These are phyloP conservation scores for Vombatus ursinus DNA, from an alignment of 2,113 vertebrate species.

Conservation along the genomic window DNA sequence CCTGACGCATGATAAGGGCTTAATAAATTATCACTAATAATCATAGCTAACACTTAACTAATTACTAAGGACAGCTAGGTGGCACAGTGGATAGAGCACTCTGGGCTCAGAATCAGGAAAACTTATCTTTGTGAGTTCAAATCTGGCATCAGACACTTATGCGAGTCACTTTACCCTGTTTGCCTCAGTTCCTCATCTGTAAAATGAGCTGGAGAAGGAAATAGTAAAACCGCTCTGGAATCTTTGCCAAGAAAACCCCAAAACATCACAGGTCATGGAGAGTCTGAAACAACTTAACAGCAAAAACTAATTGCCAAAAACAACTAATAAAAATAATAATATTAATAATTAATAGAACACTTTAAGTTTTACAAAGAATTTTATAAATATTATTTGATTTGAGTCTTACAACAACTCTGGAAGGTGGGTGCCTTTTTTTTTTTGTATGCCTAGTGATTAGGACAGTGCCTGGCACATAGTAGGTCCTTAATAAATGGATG, in stretches of 20 bases:
- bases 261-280: too few relatives aligned
- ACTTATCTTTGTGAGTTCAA: too few relatives aligned
- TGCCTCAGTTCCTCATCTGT: too few relatives aligned
- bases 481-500: neutral
- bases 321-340: neutral
- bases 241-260: too few relatives aligned
- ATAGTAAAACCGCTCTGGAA: too few relatives aligned
- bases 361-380: neutral
- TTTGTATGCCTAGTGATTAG: neutral
- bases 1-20: neutral
- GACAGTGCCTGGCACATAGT: neutral
- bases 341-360: neutral
- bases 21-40: neutral
- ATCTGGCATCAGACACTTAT: too few relatives aligned
- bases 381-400: neutral
- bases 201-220: too few relatives aligned
- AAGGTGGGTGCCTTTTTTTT: neutral
- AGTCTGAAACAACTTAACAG: too few relatives aligned
- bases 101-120: too few relatives aligned
- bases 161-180: too few relatives aligned
- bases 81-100: too few relatives aligned
- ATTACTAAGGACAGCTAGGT: neutral
- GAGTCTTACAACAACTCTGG: neutral
- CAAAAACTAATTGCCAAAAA: too few relatives aligned
- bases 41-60: neutral